Conservation (phyloP, 2,113 vertebrate genomes). For the Ciconia boyciana region DNA sequence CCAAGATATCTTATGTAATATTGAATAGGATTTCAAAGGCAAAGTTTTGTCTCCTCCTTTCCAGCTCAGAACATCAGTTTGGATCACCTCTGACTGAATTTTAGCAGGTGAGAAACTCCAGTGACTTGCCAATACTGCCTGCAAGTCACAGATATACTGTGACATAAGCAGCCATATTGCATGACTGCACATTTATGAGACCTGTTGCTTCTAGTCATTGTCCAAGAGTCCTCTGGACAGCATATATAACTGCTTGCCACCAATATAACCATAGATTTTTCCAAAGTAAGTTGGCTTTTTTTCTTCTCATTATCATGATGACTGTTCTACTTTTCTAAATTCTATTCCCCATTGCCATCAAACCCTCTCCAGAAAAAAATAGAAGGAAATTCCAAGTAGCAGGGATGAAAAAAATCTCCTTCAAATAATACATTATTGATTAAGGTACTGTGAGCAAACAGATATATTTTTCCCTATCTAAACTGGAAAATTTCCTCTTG, state of each 20-base stretch:
- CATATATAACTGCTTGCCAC: neutral
- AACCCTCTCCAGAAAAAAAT: neutral
- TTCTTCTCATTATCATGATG: neutral
- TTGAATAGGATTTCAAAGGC: neutral
- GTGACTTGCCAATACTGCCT: neutral
- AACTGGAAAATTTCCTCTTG: neutral
- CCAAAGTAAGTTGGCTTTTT: neutral
- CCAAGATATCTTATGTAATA: neutral
- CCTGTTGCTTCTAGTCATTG: neutral
- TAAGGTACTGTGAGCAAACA: neutral
- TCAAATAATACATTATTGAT: neutral
- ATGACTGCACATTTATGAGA: neutral
- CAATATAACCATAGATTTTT: neutral
- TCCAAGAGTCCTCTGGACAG: neutral
- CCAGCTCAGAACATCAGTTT: neutral
- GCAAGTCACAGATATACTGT: neutral
- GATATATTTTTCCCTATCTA: neutral
- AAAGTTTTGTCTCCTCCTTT: neutral
- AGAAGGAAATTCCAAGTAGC: neutral
- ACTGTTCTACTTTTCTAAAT: neutral
- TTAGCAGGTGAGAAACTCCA: neutral
- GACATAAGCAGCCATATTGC: neutral
- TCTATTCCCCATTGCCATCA: neutral
- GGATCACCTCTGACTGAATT: neutral
- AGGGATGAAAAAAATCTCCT: neutral